Conservation (phyloP, 2,113 vertebrate genomes). For the Lasiurus cinereus region DNA sequence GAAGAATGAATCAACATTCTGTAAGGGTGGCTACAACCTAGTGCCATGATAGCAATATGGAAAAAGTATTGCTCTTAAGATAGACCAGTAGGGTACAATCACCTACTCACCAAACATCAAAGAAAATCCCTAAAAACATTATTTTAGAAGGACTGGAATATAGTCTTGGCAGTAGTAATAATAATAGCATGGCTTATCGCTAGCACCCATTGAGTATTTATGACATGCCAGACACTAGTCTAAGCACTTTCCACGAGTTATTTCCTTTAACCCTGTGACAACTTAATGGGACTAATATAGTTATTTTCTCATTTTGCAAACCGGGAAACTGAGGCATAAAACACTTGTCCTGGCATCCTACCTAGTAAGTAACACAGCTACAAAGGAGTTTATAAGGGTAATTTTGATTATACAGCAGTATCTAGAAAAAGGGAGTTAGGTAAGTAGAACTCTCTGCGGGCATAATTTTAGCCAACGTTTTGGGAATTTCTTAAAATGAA, state of each 20-base stretch:
- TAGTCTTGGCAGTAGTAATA: background rate
- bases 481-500: background rate
- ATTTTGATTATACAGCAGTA: background rate
- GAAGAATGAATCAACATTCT: background rate
- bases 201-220: background rate
- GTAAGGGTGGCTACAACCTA: background rate
- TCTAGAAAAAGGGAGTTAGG: background rate
- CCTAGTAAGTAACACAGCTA: background rate
- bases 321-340: background rate
- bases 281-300: background rate
- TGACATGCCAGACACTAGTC: background rate
- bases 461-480: background rate
- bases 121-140: background rate
- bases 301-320: background rate
- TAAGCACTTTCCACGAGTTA: background rate
- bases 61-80: background rate
- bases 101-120: background rate
- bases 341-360: background rate
- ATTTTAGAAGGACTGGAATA: slow-evolving; percentile 8
- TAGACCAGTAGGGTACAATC: background rate
- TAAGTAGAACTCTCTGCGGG: background rate
- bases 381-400: background rate
- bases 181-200: background rate
- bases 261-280: background rate
- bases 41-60: background rate